Evolutionary conservation across 2,888 invertebrate species (phyloP).

Genomic region (Saturnia japonica): DNA sequence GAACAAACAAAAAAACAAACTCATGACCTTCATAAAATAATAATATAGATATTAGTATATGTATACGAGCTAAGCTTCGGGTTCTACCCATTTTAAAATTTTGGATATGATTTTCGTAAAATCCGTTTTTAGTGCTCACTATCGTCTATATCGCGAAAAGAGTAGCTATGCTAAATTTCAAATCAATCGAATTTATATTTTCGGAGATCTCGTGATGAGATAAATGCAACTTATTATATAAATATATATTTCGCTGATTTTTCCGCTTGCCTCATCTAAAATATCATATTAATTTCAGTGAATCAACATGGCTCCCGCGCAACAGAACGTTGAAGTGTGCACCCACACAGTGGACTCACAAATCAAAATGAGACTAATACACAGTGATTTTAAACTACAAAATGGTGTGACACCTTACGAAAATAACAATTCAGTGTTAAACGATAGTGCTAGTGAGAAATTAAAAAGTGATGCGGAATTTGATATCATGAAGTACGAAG

Average conservation of each 20-base stretch:
- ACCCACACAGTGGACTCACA: conserved; percentile 43
- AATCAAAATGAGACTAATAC: conserved; percentile 51
- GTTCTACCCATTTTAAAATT: too few species aligned
- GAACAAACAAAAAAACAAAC: too few species aligned
- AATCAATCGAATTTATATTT: too few species aligned
- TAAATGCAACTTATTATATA: not conserved
- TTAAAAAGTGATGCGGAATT: conserved; percentile 51
- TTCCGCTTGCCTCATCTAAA: conserved; percentile 8
- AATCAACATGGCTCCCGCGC: conserved; percentile 59
- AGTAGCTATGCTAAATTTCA: too few species aligned
- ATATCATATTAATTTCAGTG: conserved; percentile 28
- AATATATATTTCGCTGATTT: not conserved
- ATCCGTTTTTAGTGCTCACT: too few species aligned
- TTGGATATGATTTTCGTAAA: too few species aligned
- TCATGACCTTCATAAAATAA: too few species aligned
- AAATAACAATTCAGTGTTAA: conserved; percentile 57
- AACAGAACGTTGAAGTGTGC: conserved; percentile 53
- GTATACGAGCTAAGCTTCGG: too few species aligned
- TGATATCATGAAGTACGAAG: conserved; percentile 66
- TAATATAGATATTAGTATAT: too few species aligned
- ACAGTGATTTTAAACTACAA: conserved; percentile 40
- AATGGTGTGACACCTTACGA: conserved; percentile 39
- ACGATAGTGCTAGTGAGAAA: conserved; percentile 46
- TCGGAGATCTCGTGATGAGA: too few species aligned
- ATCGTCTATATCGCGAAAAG: too few species aligned